A percentile compares a stretch with the other conserved stretches of the same genome.
Evolutionary conservation across 2,797 vertebrate species (phyloP).

Genomic region (Danio aesculapii): DNA sequence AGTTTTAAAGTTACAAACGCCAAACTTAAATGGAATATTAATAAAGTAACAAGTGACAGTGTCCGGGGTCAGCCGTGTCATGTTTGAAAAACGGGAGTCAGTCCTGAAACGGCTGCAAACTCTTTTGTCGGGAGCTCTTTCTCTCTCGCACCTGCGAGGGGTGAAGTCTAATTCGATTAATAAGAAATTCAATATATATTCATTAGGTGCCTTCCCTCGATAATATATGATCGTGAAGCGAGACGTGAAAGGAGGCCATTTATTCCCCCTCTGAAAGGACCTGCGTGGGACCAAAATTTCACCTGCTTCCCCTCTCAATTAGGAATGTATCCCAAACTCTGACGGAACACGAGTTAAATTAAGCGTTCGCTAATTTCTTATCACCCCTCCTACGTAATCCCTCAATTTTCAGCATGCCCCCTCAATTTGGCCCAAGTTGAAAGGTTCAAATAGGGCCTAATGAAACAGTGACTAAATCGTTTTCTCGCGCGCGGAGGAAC

Average conservation of each 20-base stretch:
- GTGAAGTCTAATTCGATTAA: conserved; percentile 95
- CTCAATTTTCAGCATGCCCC: conserved; percentile 89
- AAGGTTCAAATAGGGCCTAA: conserved; percentile 98
- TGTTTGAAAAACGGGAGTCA: conserved; percentile 71
- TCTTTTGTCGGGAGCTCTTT: conserved; percentile 84
- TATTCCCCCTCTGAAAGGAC: conserved; percentile 91
- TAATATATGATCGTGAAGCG: conserved; percentile 92
- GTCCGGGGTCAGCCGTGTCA: conserved; percentile 75
- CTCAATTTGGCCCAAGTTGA: conserved; percentile 97
- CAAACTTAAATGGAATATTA: not conserved
- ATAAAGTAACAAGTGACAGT: not conserved
- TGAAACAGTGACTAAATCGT: conserved; percentile 97
- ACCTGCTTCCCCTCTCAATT: conserved; percentile 99
- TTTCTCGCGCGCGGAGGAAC: conserved; percentile 83
- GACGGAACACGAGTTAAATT: conserved; percentile 99
- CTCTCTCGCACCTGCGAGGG: conserved; percentile 91
- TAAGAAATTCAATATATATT: conserved; percentile 96
- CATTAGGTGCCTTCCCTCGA: conserved; percentile 91
- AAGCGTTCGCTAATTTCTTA: conserved; percentile 97
- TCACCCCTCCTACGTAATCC: conserved; percentile 94
- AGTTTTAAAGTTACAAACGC: not conserved
- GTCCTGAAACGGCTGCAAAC: conserved; percentile 74
- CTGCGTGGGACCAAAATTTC: conserved; percentile 94
- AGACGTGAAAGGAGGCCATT: conserved; percentile 92
- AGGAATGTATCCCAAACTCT: conserved; percentile 98